phyloP scores from a whole-genome alignment of 2,888 invertebrate genomes.

The Cheilosia scutellata region DNA sequence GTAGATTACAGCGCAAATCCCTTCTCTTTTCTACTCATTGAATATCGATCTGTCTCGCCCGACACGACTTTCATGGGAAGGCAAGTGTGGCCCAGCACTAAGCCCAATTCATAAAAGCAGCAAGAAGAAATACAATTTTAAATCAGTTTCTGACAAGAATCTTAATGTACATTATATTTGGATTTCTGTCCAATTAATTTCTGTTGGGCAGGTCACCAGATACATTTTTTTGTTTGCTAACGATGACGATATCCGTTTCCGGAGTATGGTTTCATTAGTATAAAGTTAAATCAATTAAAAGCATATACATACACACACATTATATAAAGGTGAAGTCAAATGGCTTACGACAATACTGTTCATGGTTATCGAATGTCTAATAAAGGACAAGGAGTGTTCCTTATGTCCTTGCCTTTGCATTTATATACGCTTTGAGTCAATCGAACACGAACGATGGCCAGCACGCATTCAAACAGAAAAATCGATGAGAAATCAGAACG shows the following conservation, averaged over 20 bases:
- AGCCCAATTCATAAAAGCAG: no score
- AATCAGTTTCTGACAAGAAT: no score
- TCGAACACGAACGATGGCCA: conserved; percentile 18
- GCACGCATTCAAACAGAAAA: conserved; percentile 26
- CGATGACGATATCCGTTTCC: conserved; percentile 44
- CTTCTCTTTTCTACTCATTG: no score
- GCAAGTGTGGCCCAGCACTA: no score
- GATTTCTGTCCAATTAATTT: no score
- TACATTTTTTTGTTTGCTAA: neutral
- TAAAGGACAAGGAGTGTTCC: conserved; percentile 6
- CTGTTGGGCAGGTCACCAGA: neutral
- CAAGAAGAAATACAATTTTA: no score
- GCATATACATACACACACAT: neutral
- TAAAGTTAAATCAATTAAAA: conserved; percentile 43
- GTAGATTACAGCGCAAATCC: no score
- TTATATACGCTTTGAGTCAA: conserved; percentile 14
- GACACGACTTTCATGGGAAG: no score
- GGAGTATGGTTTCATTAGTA: conserved; percentile 13
- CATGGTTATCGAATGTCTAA: conserved; percentile 52
- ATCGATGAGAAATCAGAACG: conserved; percentile 48
- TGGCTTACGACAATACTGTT: no score
- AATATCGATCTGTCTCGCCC: no score
- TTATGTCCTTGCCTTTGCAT: conserved; percentile 33
- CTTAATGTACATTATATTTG: no score
- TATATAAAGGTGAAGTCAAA: conserved; percentile 44